Conservation (phyloP, 64 coral and sea anemone species). For the Porites australiensis region DNA sequence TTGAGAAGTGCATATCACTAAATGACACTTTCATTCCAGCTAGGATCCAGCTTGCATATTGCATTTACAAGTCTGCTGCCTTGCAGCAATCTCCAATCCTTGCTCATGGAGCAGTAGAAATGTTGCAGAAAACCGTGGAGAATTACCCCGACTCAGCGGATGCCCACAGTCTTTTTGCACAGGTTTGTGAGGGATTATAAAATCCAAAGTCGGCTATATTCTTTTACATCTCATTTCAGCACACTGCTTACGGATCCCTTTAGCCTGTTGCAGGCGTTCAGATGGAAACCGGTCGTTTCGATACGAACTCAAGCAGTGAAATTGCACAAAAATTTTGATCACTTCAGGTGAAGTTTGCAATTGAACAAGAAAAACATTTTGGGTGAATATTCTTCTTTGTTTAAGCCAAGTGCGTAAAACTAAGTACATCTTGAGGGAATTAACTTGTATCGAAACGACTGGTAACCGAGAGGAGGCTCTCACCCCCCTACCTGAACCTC, state of each 20-base stretch:
- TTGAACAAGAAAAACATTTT: too few relatives aligned
- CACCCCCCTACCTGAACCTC: too few relatives aligned
- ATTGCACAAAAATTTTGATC: too few relatives aligned
- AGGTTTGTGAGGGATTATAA: slow-evolving; percentile 49
- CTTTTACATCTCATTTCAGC: not conserved
- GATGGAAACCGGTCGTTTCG: too few relatives aligned
- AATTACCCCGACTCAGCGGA: slow-evolving; percentile 82
- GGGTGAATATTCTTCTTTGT: too few relatives aligned
- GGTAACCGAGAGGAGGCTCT: too few relatives aligned
- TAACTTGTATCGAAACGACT: too few relatives aligned
- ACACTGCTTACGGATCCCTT: not conserved
- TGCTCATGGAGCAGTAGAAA: slow-evolving; percentile 76
- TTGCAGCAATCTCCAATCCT: slow-evolving; percentile 78
- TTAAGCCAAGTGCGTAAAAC: too few relatives aligned
- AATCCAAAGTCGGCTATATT: not conserved
- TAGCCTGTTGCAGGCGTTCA: too few relatives aligned
- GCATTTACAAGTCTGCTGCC: slow-evolving; percentile 92
- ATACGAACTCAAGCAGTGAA: too few relatives aligned
- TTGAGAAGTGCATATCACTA: slow-evolving; percentile 92
- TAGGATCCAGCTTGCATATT: slow-evolving; percentile 91
- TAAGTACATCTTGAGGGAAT: too few relatives aligned
- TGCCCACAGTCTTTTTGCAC: slow-evolving; percentile 90
- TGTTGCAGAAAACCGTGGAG: slow-evolving; percentile 81
- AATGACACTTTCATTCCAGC: slow-evolving; percentile 87
- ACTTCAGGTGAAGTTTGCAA: too few relatives aligned